These are phyloP conservation scores for Prosopocoilus inquinatus DNA, from an alignment of 2,888 invertebrate genomes.

Conservation along the genomic window DNA sequence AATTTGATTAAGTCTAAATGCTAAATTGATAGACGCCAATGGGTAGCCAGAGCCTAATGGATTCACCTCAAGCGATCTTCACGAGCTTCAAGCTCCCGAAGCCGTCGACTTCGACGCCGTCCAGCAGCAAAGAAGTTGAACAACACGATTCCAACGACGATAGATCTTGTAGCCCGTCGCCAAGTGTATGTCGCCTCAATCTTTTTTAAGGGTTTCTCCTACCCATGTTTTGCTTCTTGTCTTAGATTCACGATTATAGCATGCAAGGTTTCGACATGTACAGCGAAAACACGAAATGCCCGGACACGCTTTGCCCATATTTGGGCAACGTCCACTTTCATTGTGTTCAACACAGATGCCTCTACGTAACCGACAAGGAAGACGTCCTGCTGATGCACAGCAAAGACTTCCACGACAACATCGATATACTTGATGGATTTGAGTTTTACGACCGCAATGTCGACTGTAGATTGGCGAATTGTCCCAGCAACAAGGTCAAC, in stretches of 20 bases:
- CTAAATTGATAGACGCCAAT: constrained; percentile 38
- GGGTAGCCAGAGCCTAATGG: constrained; percentile 49
- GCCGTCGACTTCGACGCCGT: constrained; percentile 41
- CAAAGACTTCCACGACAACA: constrained; percentile 81
- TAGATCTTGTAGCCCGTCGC: constrained; percentile 45
- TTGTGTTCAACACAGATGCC: constrained; percentile 78
- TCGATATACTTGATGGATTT: constrained; percentile 80
- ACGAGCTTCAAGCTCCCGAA: constrained; percentile 91
- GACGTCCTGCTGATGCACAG: constrained; percentile 78
- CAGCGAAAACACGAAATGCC: constrained; percentile 65
- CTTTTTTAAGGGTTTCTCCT: background rate
- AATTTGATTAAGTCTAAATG: background rate
- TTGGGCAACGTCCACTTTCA: constrained; percentile 77
- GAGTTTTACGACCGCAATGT: constrained; percentile 77
- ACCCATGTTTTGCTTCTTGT: constrained; percentile 14
- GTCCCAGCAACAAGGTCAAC: constrained; percentile 68
- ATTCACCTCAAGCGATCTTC: constrained; percentile 87
- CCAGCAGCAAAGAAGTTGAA: constrained; percentile 42
- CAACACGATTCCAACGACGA: constrained; percentile 46
- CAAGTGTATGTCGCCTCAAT: constrained; percentile 43
- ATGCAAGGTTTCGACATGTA: constrained; percentile 64
- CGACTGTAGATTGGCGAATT: constrained; percentile 66
- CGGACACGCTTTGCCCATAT: constrained; percentile 72
- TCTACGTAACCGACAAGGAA: constrained; percentile 77
- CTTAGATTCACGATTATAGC: constrained; percentile 55